Evolutionary conservation across 2,113 vertebrate species (phyloP).

Genomic region (Sakesphorus luctuosus): DNA sequence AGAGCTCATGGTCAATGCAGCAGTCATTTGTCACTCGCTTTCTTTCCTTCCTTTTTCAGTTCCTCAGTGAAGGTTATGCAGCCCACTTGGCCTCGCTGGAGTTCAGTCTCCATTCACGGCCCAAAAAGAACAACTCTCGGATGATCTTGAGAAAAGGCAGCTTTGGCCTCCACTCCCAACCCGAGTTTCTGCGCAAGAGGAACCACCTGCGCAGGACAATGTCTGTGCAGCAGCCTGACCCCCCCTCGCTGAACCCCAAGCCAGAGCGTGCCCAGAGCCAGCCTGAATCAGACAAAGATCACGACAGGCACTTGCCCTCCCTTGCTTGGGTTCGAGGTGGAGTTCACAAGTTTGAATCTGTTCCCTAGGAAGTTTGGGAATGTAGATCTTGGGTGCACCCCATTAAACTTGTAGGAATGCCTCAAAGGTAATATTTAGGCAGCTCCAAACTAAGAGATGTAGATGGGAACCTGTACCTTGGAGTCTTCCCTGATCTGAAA

Average conservation of each 20-base stretch:
- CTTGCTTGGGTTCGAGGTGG: slow-evolving; percentile 86
- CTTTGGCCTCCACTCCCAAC: slow-evolving; percentile 92
- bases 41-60: slow-evolving; percentile 75
- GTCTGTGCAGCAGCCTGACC: slow-evolving; percentile 96
- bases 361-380: slow-evolving; percentile 58
- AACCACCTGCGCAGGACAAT: slow-evolving; percentile 94
- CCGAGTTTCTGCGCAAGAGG: slow-evolving; percentile 94
- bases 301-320: slow-evolving; percentile 77
- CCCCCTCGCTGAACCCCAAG: slow-evolving; percentile 88
- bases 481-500: slow-evolving; percentile 34
- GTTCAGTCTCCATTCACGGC: slow-evolving; percentile 88
- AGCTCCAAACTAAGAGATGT: not conserved
- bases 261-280: slow-evolving; percentile 98
- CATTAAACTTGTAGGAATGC: not conserved
- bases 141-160: slow-evolving; percentile 96
- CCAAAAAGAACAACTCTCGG: slow-evolving; percentile 91
- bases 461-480: not conserved
- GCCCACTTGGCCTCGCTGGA: slow-evolving; percentile 91
- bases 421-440: not conserved
- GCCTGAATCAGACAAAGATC: slow-evolving; percentile 95
- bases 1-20: not conserved
- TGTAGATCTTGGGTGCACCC: not conserved
- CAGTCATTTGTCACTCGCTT: not conserved
- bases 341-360: slow-evolving; percentile 88
- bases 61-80: slow-evolving; percentile 95